phyloP scores from a whole-genome alignment of 2,888 invertebrate species.

The Phaonia tiefii region DNA sequence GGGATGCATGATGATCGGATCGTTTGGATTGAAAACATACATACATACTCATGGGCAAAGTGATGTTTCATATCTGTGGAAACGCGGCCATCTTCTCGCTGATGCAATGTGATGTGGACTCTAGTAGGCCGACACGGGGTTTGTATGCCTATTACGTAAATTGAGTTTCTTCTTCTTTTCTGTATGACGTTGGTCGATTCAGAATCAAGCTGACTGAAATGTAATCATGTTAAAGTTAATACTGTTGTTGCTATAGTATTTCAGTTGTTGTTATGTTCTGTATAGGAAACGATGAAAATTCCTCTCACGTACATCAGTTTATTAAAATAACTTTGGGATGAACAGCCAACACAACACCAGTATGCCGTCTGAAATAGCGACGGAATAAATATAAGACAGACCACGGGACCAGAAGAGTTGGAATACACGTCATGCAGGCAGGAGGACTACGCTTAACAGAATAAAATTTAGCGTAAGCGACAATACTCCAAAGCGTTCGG shows the following conservation, averaged over 20 bases:
- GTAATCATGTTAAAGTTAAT: slow-evolving; percentile 54
- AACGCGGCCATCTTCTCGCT: neutral
- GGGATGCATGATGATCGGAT: neutral
- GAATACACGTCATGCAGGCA: neutral
- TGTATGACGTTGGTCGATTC: neutral
- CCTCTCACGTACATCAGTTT: slow-evolving; percentile 80
- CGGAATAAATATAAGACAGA: neutral
- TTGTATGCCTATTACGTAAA: slow-evolving; percentile 63
- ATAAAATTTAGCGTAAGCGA: slow-evolving; percentile 51
- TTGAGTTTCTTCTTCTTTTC: slow-evolving; percentile 35
- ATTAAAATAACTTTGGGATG: slow-evolving; percentile 80
- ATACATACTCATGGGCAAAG: neutral
- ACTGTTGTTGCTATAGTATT: slow-evolving; percentile 4
- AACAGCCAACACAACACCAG: slow-evolving; percentile 58
- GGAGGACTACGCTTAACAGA: neutral
- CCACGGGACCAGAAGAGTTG: neutral
- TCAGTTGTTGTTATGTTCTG: slow-evolving; percentile 1
- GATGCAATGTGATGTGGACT: neutral
- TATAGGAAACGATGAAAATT: slow-evolving; percentile 72
- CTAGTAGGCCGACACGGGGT: slow-evolving; percentile 38
- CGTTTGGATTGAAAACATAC: slow-evolving; percentile 20
- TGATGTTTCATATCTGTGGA: neutral
- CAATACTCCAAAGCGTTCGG: slow-evolving; percentile 37
- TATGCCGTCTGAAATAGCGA: neutral
- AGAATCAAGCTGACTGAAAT: slow-evolving; percentile 43